phyloP scores from a whole-genome alignment of 2,797 vertebrate species.

The Eurystomus glaucurus region DNA sequence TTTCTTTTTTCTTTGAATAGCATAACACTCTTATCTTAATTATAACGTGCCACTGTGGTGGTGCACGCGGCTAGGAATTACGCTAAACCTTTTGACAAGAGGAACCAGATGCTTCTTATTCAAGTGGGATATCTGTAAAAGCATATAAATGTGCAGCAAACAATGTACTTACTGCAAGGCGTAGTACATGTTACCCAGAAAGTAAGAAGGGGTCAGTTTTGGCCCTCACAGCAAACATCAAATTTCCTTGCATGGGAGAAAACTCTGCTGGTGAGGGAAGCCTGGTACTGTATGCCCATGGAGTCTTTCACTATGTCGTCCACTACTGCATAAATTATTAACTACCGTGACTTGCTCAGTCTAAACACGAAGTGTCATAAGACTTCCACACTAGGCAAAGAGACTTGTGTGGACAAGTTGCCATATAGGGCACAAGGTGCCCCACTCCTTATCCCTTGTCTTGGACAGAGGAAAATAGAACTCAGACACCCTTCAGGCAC shows the following conservation, averaged over 20 bases:
- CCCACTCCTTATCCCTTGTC: neutral
- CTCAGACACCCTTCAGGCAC: neutral
- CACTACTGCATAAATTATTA: neutral
- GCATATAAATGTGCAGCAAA: neutral
- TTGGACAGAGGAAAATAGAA: neutral
- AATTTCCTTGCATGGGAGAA: neutral
- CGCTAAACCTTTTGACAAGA: neutral
- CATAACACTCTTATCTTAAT: neutral
- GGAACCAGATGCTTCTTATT: neutral
- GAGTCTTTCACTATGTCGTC: neutral
- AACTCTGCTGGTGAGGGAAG: neutral
- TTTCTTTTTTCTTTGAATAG: neutral
- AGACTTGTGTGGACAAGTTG: neutral
- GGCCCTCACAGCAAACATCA: neutral
- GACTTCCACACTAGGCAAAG: neutral
- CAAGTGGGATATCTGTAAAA: neutral
- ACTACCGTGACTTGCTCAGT: neutral
- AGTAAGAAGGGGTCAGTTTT: neutral
- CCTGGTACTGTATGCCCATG: neutral
- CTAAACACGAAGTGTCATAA: neutral
- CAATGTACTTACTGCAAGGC: neutral
- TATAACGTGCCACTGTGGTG: neutral
- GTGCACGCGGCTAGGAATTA: neutral
- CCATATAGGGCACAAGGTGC: neutral
- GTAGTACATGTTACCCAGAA: neutral